Conservation (phyloP, 2,888 invertebrate genomes). For the Nomada ruficornis region DNA sequence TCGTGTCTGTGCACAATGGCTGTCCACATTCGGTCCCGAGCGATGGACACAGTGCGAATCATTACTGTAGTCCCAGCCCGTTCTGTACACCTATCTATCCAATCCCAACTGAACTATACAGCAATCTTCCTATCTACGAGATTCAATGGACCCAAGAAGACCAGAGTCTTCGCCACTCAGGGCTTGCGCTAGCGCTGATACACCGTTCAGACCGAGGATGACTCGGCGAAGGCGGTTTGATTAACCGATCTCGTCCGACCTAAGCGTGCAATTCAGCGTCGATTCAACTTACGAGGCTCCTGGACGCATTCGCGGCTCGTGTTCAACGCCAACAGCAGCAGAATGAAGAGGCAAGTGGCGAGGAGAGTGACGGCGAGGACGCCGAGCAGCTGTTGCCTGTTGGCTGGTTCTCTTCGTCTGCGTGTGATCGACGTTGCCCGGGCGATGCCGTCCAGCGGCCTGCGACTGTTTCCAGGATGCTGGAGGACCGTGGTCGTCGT, state of each 20-base stretch:
- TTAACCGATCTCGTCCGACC: conserved; percentile 22
- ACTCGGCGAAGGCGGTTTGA: conserved; percentile 6
- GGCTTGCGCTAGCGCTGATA: too few species aligned
- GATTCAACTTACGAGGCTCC: conserved; percentile 76
- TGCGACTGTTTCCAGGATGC: conserved; percentile 66
- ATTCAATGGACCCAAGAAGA: conserved; percentile 6
- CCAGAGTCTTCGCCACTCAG: neutral
- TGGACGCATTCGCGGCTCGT: conserved; percentile 73
- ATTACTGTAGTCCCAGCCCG: too few species aligned
- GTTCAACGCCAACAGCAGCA: conserved; percentile 77
- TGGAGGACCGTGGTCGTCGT: conserved; percentile 75
- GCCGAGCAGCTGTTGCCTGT: conserved; percentile 77
- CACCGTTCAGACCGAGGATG: too few species aligned
- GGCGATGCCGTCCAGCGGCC: conserved; percentile 73
- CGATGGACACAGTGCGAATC: too few species aligned
- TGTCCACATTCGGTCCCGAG: too few species aligned
- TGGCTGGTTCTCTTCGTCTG: conserved; percentile 72
- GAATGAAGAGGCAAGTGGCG: conserved; percentile 76
- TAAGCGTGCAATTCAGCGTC: conserved; percentile 17
- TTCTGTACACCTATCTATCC: neutral
- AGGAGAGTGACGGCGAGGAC: conserved; percentile 77
- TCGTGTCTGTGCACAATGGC: too few species aligned
- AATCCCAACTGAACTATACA: conserved; percentile 8
- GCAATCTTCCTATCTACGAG: conserved; percentile 13
- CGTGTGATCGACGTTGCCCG: conserved; percentile 76